Evolutionary conservation across 2,888 invertebrate species (phyloP), one percentile per base, ranked within the genome.

Genomic region (Glyphotaelius pellucidus): DNA sequence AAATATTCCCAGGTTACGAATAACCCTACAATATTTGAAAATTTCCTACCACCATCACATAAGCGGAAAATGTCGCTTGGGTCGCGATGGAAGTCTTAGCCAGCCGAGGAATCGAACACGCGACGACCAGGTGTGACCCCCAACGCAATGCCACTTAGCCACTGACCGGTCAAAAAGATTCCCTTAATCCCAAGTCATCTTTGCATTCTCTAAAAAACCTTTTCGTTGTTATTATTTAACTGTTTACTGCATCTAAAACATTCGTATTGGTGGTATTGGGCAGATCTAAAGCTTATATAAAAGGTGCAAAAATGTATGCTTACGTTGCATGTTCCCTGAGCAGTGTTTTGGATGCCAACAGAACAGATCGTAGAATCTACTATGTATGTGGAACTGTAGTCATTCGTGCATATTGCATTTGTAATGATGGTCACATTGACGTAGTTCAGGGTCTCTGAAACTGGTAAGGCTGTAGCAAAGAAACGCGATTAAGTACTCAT

Each of bases 341-440:
- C 95, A 35, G 95, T 94, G 94, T 95, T 94, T 95, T 96, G 95
- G 94, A 95, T 94, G 94, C 95, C 94, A 38, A 95, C 95, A 94
- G 95, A 94, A 93, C 95, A 94, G 94, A 95, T 94, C 93, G 95
- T 93, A 25, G 95, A 95, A 19, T 91, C 80, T 14, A 90, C 42
- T 19, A 90, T 90, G 91, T 94, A 93, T 32, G 95, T 4, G 86
- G 94, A 92, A 25, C 32, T 32, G 31, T 95, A 95, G 89, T 94
- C 92, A 30, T 95, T 95, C 94, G 80, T 93, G 94, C 95, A 95
- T 52, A 93, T 94, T 0, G 94, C 94, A 94, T 95, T 95, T 80
- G 94, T 94, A 93, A 95, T 95, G 92, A 95, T 95, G 80, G 94
- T 94, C 93, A 96, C 95, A 81, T 94, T 94, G 91, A 96, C 96